Conservation (phyloP, 35 echinoderm and acorn worm genomes). For the Acanthaster planci region DNA sequence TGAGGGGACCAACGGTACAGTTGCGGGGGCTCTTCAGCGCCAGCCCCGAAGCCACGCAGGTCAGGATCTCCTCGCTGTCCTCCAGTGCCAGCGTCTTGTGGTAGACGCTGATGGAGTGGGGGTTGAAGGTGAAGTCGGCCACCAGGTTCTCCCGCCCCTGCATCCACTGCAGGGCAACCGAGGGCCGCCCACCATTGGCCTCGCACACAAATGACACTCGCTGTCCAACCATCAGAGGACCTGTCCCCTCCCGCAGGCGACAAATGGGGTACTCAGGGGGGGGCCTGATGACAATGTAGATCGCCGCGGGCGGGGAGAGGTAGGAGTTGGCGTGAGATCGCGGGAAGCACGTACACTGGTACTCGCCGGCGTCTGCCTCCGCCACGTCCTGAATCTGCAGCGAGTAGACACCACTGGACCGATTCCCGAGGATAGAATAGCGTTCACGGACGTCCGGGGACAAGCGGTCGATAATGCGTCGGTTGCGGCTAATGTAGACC, state of each 20-base stretch:
- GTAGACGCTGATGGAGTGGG: conserved; percentile 20
- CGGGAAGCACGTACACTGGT: conserved; percentile 55
- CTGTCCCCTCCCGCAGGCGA: conserved; percentile 10
- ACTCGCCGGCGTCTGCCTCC: conserved; percentile 34
- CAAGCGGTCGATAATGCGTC: not conserved
- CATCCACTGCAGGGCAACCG: conserved; percentile 49
- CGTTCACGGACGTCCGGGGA: not conserved
- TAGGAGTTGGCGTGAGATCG: not conserved
- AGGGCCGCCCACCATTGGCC: conserved; percentile 44
- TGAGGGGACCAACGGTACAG: conserved; percentile 49
- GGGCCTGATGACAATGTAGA: conserved; percentile 36
- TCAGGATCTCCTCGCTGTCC: conserved; percentile 28
- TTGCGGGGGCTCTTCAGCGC: conserved; percentile 33
- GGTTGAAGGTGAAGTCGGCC: conserved; percentile 1
- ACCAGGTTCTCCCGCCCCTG: conserved; percentile 15
- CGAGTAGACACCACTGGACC: conserved; percentile 30
- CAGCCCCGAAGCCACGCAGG: conserved; percentile 26
- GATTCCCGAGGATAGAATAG: conserved; percentile 34
- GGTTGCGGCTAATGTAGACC: conserved; percentile 35
- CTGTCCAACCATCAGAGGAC: conserved; percentile 49
- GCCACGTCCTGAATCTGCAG: conserved; percentile 36
- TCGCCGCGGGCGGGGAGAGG: conserved; percentile 16
- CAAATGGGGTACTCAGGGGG: conserved; percentile 38
- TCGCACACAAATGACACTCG: conserved; percentile 36
- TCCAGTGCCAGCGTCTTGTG: conserved; percentile 10